Evolutionary conservation across 1,140 invertebrate species (phyloP), one percentile per base, ranked within the genome.

Genomic region (Macrosteles quadrilineatus): DNA sequence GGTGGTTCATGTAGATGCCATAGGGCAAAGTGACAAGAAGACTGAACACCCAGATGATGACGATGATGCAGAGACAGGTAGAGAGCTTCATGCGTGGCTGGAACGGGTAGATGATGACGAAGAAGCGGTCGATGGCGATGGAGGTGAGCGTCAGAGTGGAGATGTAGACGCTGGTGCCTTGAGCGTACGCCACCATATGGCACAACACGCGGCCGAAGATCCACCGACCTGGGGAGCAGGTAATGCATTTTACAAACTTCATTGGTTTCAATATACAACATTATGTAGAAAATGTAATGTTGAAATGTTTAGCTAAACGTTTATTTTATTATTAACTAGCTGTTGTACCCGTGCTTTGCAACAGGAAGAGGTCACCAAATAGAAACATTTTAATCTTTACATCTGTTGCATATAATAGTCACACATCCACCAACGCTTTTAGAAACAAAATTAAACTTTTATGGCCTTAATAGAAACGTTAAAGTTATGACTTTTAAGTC

Each of bases 21-120:
- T 98, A 97, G 0, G 97, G 97, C 1, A 96, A 84, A 0, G 96
- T 98, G 0, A 96, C 87, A 0, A 93, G 79, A 29, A 97, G 80
- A 0, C 95, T 91, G 31, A 97, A 88, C 3, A 93, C 80, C 97
- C 97, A 99, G 64, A 98, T 97, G 55, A 87, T 85, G 1, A 92
- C 78, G 64, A 99, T 97, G 71, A 98, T 91, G 11, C 86, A 79
- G 17, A 96, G 83, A 76, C 96, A 95, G 0, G 90, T 90, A 66
- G 85, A 85, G 12, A 95, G 85, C 77, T 93, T 93, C 91, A 98
- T 97, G 55, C 95, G 84, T 1, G 93, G 93, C 75, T 92, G 86
- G 78, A 98, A 98, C 0, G 97, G 97, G 77, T 98, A 96, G 21
- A 98, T 94, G 77, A 99, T 99, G 25, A 98, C 96, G 76, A 97